These are phyloP conservation scores for Battus philenor DNA, from an alignment of 1,140 invertebrate genomes.

Conservation along the genomic window DNA sequence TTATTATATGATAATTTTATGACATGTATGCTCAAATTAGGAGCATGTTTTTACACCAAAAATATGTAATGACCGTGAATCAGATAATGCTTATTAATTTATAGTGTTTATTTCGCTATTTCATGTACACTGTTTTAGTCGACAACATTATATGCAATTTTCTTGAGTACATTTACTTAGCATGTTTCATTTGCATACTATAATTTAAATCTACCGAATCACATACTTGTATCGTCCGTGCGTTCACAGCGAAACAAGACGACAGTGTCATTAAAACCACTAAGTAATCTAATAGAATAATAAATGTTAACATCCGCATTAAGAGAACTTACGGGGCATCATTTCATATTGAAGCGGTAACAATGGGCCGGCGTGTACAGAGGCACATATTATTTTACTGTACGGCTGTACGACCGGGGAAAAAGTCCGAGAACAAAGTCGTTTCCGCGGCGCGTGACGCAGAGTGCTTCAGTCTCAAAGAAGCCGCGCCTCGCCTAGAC, in stretches of 20 bases:
- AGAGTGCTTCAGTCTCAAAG: conserved; percentile 28
- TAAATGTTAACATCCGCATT: conserved; percentile 73
- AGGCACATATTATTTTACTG: conserved; percentile 58
- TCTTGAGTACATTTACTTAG: too few relatives aligned
- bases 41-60: conserved; percentile 17
- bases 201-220: too few relatives aligned
- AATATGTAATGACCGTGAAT: conserved; percentile 6
- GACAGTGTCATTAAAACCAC: conserved; percentile 33
- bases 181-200: too few relatives aligned
- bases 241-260: not conserved
- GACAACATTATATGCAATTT: too few relatives aligned
- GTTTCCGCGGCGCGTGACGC: conserved; percentile 23
- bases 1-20: conserved; percentile 14
- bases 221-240: too few relatives aligned
- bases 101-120: too few relatives aligned
- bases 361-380: conserved; percentile 53
- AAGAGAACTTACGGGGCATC: conserved; percentile 57
- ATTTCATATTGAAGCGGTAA: conserved; percentile 60
- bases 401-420: conserved; percentile 50
- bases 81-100: too few relatives aligned
- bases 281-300: conserved; percentile 66
- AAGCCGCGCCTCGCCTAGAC: conserved; percentile 22
- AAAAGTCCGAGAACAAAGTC: conserved; percentile 37
- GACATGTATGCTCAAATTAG: conserved; percentile 17
- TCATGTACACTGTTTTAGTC: too few relatives aligned